These are phyloP conservation scores for Anaspis maculata DNA, from an alignment of 2,888 invertebrate species.

Conservation along the genomic window DNA sequence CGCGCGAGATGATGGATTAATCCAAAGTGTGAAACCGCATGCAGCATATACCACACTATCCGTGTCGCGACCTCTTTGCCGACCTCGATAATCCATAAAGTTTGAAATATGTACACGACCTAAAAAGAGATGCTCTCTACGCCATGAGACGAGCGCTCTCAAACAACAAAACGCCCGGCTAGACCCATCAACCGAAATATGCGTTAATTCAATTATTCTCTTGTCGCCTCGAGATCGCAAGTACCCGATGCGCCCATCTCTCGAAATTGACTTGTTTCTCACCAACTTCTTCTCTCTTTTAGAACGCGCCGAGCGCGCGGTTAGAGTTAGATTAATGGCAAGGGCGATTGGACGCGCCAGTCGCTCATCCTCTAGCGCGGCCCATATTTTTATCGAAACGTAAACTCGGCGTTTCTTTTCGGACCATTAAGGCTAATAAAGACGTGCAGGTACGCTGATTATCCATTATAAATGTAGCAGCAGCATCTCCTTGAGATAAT, in stretches of 20 bases:
- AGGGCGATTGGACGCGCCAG: slow-evolving; percentile 6
- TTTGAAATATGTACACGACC: slow-evolving; percentile 27
- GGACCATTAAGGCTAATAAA: slow-evolving; percentile 5
- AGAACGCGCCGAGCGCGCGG: too few relatives aligned
- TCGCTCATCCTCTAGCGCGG: slow-evolving; percentile 1
- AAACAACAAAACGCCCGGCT: too few relatives aligned
- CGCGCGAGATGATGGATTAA: too few relatives aligned
- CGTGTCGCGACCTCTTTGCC: slow-evolving; percentile 19
- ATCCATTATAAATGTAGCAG: slow-evolving; percentile 3
- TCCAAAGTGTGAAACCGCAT: slow-evolving; percentile 20
- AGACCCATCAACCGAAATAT: too few relatives aligned
- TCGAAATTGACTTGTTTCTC: too few relatives aligned
- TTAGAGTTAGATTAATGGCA: too few relatives aligned
- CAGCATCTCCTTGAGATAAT: slow-evolving; percentile 2
- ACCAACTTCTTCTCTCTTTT: too few relatives aligned
- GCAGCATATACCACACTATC: slow-evolving; percentile 19
- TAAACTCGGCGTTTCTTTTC: slow-evolving; percentile 1
- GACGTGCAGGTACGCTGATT: slow-evolving; percentile 1
- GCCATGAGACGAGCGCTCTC: too few relatives aligned
- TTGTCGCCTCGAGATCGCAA: too few relatives aligned
- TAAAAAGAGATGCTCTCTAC: too few relatives aligned
- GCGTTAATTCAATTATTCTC: too few relatives aligned
- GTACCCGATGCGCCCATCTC: too few relatives aligned
- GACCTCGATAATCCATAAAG: slow-evolving; percentile 33
- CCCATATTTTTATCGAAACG: slow-evolving; percentile 2